Evolutionary conservation across 37 sponge, comb jelly and placozoan genomes (phyloP), one percentile per base, ranked within the genome.

Genomic region (Aphrocallistes beatrix): DNA sequence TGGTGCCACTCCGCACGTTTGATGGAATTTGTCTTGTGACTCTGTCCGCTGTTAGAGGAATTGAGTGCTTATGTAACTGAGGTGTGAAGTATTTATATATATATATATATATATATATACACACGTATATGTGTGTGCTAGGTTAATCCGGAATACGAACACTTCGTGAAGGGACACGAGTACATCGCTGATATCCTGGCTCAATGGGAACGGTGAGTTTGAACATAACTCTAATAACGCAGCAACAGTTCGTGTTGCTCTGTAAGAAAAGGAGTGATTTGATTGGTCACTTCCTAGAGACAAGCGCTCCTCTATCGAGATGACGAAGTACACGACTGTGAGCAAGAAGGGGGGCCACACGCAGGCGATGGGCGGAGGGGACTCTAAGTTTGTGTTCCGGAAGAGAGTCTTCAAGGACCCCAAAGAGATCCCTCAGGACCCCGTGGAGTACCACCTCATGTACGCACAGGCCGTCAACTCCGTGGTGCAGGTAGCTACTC

Each of bases 381-480:
- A 96, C 88, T 81, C 85, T 69, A 90, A 85, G 87, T 96, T 96
- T 89, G 94, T 96, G 48, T 89, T 96, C 85, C 86, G 91, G 40
- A 96, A 96, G 84, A 88, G 97, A 32, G 51, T 96, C 34, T 96
- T 96, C 84, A 93, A 91, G 25, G 88, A 86, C 32, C 97, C 97
- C 30, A 94, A 94, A 51, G 97, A 91, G 81, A 94, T 96, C 48
- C 97, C 97, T 0, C 93, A 96, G 51, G 97, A 96, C 81, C 97
- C 94, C 3, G 94, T 96, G 37, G 97, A 96, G 88, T 94, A 94
- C 42, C 94, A 96, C 47, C 91, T 96, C 82, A 96, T 92, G 89
- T 96, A 92, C 83, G 97, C 97, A 38, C 97, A 96, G 82, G 97
- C 97, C 75, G 97, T 96, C 9, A 88, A 96, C 85, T 89, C 91